These are phyloP conservation scores for Lobophora halterata DNA, from an alignment of 2,888 invertebrate species.

Conservation along the genomic window DNA sequence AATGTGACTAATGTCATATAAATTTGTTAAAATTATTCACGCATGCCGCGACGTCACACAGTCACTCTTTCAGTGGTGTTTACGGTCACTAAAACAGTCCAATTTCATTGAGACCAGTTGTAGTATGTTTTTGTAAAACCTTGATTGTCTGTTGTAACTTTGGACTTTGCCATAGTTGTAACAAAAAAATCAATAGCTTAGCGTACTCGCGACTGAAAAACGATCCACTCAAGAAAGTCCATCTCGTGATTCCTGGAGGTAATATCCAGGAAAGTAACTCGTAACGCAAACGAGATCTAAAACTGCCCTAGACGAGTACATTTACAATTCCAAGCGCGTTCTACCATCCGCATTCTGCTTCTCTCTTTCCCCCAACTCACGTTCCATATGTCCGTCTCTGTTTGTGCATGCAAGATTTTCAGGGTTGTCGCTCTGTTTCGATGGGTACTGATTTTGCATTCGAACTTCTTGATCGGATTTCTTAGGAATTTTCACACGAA, in stretches of 20 bases:
- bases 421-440: slow-evolving; percentile 60
- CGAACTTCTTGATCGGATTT: slow-evolving; percentile 35
- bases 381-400: slow-evolving; percentile 39
- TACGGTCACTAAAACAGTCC: too few species aligned
- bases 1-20: too few species aligned
- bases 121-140: too few species aligned
- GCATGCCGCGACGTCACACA: too few species aligned
- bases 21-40: too few species aligned
- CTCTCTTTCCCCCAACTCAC: slow-evolving; percentile 37
- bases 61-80: too few species aligned
- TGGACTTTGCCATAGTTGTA: too few species aligned
- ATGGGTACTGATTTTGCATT: slow-evolving; percentile 58
- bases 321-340: slow-evolving; percentile 70
- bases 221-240: slow-evolving; percentile 15
- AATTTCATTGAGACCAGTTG: too few species aligned
- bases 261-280: slow-evolving; percentile 37
- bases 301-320: slow-evolving; percentile 45
- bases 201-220: too few species aligned
- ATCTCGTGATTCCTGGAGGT: slow-evolving; percentile 15
- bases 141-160: too few species aligned
- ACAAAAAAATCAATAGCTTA: too few species aligned
- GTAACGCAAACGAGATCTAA: slow-evolving; percentile 43
- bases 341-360: slow-evolving; percentile 64
- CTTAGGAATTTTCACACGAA: slow-evolving; percentile 17
- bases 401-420: slow-evolving; percentile 64